Evolutionary conservation across 2,797 vertebrate genomes (phyloP).

Genomic region (Aplochiton taeniatus): DNA sequence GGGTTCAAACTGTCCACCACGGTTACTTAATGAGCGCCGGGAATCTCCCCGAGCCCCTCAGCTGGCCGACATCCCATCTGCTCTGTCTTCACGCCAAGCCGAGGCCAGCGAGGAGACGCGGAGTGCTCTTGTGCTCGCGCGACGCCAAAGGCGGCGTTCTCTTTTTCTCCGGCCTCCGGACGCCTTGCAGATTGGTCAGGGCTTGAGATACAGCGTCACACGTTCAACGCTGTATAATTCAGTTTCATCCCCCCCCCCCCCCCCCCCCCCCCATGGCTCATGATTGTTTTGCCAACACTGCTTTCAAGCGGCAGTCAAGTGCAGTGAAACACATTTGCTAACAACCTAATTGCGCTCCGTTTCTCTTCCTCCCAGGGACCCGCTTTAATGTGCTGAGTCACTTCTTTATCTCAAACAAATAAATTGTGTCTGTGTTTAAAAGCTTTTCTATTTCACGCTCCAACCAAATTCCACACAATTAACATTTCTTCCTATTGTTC

Average conservation of each 20-base stretch:
- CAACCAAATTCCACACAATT: conserved; percentile 54
- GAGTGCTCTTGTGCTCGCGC: too few species aligned
- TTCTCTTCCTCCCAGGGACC: conserved; percentile 32
- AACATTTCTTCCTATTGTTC: conserved; percentile 50
- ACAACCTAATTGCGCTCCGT: conserved; percentile 48
- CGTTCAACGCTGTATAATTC: conserved; percentile 1
- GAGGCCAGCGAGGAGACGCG: too few species aligned
- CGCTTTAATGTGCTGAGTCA: conserved; percentile 44
- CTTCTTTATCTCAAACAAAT: conserved; percentile 54
- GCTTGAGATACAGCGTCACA: too few species aligned
- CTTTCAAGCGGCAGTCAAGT: conserved; percentile 46
- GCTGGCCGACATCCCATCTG: not conserved
- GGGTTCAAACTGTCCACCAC: conserved; percentile 20
- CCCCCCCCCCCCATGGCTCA: conserved; percentile 18
- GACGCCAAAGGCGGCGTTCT: too few species aligned
- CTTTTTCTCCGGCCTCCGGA: too few species aligned
- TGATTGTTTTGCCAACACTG: conserved; percentile 32
- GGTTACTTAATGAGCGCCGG: conserved; percentile 40
- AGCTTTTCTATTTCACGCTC: conserved; percentile 61
- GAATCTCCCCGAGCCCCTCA: conserved; percentile 2
- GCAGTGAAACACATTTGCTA: conserved; percentile 47
- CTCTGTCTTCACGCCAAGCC: not conserved
- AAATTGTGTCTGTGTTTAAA: conserved; percentile 58
- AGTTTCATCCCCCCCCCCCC: not conserved
- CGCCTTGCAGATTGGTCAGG: too few species aligned